Evolutionary conservation across 2,113 vertebrate genomes (phyloP).

Genomic region (Mesocricetus auratus): DNA sequence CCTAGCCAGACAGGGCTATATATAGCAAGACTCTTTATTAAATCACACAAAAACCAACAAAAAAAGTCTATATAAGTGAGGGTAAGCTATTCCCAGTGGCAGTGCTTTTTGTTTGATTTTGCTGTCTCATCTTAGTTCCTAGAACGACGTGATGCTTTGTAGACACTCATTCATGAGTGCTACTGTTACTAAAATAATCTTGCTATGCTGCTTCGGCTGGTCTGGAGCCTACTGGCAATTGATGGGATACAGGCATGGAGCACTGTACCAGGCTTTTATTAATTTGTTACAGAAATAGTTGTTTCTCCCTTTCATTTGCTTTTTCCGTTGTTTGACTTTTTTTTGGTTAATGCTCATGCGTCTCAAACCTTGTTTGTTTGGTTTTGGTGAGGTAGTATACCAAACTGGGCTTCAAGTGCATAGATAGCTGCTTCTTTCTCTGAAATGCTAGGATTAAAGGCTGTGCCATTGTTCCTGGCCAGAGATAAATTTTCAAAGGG

Average conservation of each 20-base stretch:
- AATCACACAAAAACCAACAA: not conserved
- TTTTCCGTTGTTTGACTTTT: conserved; percentile 6
- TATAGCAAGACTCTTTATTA: not conserved
- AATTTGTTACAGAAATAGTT: not conserved
- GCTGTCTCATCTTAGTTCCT: not conserved
- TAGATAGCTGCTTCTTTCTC: not conserved
- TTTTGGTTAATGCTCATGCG: conserved; percentile 17
- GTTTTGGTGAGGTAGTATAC: not conserved
- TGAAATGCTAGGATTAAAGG: not conserved
- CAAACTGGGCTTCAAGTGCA: not conserved
- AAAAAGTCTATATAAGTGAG: not conserved
- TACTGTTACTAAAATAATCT: conserved; percentile 36
- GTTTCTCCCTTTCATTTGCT: not conserved
- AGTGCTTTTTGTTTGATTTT: conserved; percentile 44
- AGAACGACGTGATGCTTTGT: not conserved
- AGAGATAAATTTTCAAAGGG: conserved; percentile 6
- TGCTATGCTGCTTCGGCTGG: not conserved
- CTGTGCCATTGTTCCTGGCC: not conserved
- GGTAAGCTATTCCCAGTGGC: not conserved
- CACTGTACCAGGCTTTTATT: not conserved
- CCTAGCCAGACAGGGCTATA: not conserved
- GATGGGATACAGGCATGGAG: not conserved
- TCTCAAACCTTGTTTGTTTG: not conserved
- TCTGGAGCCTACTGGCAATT: not conserved
- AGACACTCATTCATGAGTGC: conserved; percentile 23